A percentile compares a stretch with the other conserved stretches of the same genome.
Evolutionary conservation across 2,797 vertebrate species (phyloP).

Genomic region (Heterohyrax brucei): DNA sequence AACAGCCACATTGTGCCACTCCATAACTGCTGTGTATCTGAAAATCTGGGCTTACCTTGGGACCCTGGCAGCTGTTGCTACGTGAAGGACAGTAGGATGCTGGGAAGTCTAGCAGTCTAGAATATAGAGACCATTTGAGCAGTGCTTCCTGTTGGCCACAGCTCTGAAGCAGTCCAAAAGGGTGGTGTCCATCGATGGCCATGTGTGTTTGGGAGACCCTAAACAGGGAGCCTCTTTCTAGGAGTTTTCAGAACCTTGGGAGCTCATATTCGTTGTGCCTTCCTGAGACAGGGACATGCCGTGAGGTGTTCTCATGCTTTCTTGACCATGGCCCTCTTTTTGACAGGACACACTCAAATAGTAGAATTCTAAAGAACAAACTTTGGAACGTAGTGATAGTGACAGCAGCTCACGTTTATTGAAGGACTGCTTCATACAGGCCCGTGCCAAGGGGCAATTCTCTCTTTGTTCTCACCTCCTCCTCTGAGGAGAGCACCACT

Average conservation of each 20-base stretch:
- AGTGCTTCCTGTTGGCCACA: background rate
- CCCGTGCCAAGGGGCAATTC: accelerated
- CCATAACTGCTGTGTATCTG: background rate
- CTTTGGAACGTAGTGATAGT: background rate
- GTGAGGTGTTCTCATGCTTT: accelerated
- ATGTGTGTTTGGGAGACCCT: background rate
- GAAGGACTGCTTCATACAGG: background rate
- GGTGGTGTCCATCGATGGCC: too few relatives aligned
- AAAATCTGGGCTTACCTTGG: background rate
- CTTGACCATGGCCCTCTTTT: background rate
- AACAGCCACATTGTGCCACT: background rate
- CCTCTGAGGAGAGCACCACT: accelerated
- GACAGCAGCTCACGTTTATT: background rate
- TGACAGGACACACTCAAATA: background rate
- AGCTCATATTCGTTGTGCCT: background rate
- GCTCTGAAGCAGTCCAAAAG: background rate
- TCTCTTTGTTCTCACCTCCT: accelerated
- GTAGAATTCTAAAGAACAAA: background rate
- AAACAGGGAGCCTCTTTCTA: background rate
- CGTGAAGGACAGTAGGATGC: background rate
- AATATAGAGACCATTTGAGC: background rate
- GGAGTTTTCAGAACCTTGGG: background rate
- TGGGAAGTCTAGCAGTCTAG: background rate
- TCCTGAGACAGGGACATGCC: accelerated
- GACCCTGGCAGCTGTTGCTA: background rate